Conservation (phyloP, 2,888 invertebrate genomes). For the Drosophila eohydei region DNA sequence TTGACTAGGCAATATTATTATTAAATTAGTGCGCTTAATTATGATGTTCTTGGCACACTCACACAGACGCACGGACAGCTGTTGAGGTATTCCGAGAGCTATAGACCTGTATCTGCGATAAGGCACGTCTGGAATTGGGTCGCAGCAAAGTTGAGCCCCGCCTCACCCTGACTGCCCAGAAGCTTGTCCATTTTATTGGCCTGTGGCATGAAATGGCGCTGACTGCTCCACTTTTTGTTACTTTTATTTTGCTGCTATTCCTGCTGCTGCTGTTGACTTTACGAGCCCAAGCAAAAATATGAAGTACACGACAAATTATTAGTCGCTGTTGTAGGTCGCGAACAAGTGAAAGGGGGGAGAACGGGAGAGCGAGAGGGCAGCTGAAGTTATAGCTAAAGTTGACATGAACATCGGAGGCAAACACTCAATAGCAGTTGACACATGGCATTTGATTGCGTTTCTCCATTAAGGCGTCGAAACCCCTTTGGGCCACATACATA, state of each 20-base stretch:
- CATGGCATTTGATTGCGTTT: conserved; percentile 63
- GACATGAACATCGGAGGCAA: conserved; percentile 26
- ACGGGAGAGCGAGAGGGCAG: not conserved
- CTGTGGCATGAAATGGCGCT: conserved; percentile 67
- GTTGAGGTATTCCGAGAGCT: conserved; percentile 28
- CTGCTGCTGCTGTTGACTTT: conserved; percentile 52
- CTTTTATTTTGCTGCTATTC: conserved; percentile 19
- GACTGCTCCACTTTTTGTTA: conserved; percentile 54
- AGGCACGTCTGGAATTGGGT: conserved; percentile 79
- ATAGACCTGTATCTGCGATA: conserved; percentile 52
- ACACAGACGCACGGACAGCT: not conserved
- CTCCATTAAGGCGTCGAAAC: conserved; percentile 35
- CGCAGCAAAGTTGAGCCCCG: conserved; percentile 21
- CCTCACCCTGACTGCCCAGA: not conserved
- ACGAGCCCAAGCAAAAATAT: conserved; percentile 50
- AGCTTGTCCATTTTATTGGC: conserved; percentile 66
- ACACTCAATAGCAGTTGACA: conserved; percentile 57
- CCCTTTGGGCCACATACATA: conserved; percentile 32
- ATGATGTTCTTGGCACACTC: conserved; percentile 41
- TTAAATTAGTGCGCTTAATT: conserved; percentile 62
- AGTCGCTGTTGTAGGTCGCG: conserved; percentile 51
- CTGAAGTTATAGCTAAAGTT: conserved; percentile 32
- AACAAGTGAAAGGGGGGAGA: not conserved
- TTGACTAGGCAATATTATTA: conserved; percentile 51
- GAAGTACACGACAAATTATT: conserved; percentile 67